These are phyloP conservation scores for Polietes domitor DNA, from an alignment of 2,888 invertebrate genomes.

Conservation along the genomic window DNA sequence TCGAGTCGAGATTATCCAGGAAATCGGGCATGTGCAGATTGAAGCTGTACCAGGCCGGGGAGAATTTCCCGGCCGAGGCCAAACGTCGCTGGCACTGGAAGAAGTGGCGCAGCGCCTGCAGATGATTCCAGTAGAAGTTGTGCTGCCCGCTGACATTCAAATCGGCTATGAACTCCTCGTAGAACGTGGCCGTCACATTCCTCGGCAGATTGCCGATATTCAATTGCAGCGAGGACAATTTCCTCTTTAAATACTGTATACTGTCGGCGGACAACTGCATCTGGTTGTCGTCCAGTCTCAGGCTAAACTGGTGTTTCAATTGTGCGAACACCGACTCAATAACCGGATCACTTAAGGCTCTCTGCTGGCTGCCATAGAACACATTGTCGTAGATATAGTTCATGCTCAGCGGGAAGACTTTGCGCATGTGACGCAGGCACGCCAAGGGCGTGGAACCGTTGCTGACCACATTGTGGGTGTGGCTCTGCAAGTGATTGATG, in stretches of 20 bases:
- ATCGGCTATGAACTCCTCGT: constrained; percentile 62
- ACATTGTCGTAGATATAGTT: constrained; percentile 73
- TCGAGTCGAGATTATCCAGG: constrained; percentile 73
- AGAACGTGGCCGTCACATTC: constrained; percentile 70
- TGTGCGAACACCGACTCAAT: constrained; percentile 71
- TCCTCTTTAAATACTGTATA: constrained; percentile 69
- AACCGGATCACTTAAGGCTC: constrained; percentile 70
- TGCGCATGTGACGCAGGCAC: constrained; percentile 75
- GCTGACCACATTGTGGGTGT: constrained; percentile 68
- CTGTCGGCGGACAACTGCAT: constrained; percentile 68
- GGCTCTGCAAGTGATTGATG: constrained; percentile 70
- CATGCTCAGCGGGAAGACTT: constrained; percentile 73
- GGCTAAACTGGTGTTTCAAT: constrained; percentile 70
- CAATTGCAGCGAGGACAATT: constrained; percentile 70
- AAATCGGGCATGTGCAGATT: constrained; percentile 73
- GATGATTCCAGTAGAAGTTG: constrained; percentile 74
- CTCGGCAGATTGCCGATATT: constrained; percentile 75
- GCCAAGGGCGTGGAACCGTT: constrained; percentile 37
- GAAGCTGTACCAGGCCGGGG: constrained; percentile 70
- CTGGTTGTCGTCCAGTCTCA: constrained; percentile 68
- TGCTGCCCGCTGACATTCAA: constrained; percentile 65
- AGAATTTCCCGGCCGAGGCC: constrained; percentile 33
- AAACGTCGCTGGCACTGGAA: constrained; percentile 62
- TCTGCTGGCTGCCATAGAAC: constrained; percentile 66
- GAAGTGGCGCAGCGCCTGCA: constrained; percentile 71